Percentiles rank a stretch among this genome's conserved stretches.
Conservation (phyloP, 2,113 vertebrate genomes). For the Carassius carassius region DNA sequence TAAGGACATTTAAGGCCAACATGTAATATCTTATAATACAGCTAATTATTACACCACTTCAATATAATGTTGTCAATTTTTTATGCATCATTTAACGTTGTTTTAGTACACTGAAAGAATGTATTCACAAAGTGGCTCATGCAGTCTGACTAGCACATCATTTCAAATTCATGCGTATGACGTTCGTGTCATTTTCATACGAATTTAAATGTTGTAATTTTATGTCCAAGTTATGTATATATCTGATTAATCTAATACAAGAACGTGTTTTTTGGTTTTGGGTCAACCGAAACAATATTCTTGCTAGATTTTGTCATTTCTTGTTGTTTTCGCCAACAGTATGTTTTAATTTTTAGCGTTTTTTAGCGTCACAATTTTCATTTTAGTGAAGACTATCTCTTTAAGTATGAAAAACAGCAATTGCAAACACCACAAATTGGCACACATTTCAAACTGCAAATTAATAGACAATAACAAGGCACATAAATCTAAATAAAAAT, state of each 20-base stretch:
- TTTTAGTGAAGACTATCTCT: not conserved
- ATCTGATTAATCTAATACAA: not conserved
- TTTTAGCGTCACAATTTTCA: too few relatives aligned
- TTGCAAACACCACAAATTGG: not conserved
- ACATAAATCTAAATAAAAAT: conserved; percentile 80
- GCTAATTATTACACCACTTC: too few relatives aligned
- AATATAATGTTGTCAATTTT: too few relatives aligned
- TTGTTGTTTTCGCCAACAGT: not conserved
- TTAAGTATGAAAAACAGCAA: too few relatives aligned
- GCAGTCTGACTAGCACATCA: not conserved
- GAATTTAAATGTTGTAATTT: not conserved
- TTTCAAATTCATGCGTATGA: not conserved
- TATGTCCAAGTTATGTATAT: not conserved
- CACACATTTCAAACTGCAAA: too few relatives aligned
- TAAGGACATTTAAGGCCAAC: not conserved
- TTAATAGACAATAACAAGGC: conserved; percentile 32
- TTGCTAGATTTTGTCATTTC: not conserved
- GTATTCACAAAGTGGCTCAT: too few relatives aligned
- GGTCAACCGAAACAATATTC: not conserved
- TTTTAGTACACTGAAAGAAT: not conserved
- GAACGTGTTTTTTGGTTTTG: not conserved
- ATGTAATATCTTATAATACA: too few relatives aligned
- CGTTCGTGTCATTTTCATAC: not conserved
- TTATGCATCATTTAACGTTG: not conserved
- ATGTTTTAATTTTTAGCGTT: not conserved